Evolutionary conservation across 1,140 invertebrate species (phyloP), one percentile per base, ranked within the genome.

Genomic region (Telenomus remus): DNA sequence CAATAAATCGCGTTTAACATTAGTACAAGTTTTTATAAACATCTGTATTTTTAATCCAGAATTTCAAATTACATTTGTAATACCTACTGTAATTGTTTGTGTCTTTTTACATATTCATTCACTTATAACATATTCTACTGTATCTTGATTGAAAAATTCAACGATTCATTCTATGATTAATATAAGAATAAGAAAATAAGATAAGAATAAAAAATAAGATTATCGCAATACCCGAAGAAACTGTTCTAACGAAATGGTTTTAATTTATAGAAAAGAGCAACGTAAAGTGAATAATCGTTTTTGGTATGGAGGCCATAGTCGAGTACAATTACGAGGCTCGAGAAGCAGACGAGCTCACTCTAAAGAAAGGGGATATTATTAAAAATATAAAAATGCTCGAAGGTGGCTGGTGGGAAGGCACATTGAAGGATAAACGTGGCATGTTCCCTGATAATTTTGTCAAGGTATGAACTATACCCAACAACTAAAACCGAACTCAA

Each of bases 371-470:
- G 61, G 97, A 98, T 85, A 90, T 97, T 33, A 94, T 99, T 69
- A 94, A 92, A 68, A 91, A 93, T 73, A 94, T 96, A 46, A 92
- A 94, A 72, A 91, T 93, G 53, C 93, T 96, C 81, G 91, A 94
- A 48, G 97, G 95, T 33, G 97, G 97, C 56, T 99, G 98, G 98
- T 99, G 96, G 95, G 94, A 97, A 88, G 98, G 98, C 4, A 95
- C 94, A n/a, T 87, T 98, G 14, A 90, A 91, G 76, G 95, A 95
- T 47, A 92, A 94, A 80, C 93, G 93, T 57, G 98, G 98, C 79
- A 95, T 98, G 94, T 99, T 99, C 89, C 98, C 98, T 9, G 96
- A 97, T 86, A 98, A 98, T 89, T 99, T 97, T 90, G 97, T 98
- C 4, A 94, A 94, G 83, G 89, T 95, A 71, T 81, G n/a, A n/a